Evolutionary conservation across 1,140 invertebrate genomes (phyloP).

Genomic region (Aphidius ervi): DNA sequence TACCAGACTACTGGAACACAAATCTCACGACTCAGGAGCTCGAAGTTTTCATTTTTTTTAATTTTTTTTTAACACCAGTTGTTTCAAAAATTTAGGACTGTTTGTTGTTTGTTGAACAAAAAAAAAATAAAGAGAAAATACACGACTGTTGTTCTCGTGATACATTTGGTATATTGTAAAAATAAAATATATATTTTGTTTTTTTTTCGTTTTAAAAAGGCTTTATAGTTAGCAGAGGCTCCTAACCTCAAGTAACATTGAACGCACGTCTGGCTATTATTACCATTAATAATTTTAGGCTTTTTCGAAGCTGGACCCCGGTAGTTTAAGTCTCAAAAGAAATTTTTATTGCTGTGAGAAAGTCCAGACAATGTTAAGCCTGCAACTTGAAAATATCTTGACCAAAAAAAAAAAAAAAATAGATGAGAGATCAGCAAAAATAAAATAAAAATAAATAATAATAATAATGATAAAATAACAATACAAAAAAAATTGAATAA

Average conservation of each 20-base stretch:
- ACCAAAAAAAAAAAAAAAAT: too few species aligned
- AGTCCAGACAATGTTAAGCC: slow-evolving; percentile 12
- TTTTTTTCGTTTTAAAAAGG: background rate
- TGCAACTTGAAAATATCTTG: background rate
- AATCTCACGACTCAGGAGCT: too few species aligned
- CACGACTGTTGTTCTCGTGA: background rate
- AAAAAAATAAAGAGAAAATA: background rate
- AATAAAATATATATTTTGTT: background rate
- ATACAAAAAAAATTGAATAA: background rate
- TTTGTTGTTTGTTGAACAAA: background rate
- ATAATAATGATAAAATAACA: too few species aligned
- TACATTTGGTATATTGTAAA: background rate
- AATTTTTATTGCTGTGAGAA: slow-evolving; percentile 42
- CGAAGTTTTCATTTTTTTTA: too few species aligned
- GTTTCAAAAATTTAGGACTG: too few species aligned
- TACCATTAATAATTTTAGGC: slow-evolving; percentile 43
- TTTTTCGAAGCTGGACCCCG: slow-evolving; percentile 29
- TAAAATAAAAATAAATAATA: too few species aligned
- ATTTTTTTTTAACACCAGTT: too few species aligned
- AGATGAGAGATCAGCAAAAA: too few species aligned
- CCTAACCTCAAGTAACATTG: background rate
- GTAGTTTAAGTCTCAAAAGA: slow-evolving; percentile 30
- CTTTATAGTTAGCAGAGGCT: slow-evolving; percentile 4
- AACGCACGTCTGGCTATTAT: slow-evolving; percentile 34
- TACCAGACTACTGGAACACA: too few species aligned